Base-by-base conservation (phyloP, 1,140 invertebrate genomes). In the Drosophila kanapiae region DNA sequence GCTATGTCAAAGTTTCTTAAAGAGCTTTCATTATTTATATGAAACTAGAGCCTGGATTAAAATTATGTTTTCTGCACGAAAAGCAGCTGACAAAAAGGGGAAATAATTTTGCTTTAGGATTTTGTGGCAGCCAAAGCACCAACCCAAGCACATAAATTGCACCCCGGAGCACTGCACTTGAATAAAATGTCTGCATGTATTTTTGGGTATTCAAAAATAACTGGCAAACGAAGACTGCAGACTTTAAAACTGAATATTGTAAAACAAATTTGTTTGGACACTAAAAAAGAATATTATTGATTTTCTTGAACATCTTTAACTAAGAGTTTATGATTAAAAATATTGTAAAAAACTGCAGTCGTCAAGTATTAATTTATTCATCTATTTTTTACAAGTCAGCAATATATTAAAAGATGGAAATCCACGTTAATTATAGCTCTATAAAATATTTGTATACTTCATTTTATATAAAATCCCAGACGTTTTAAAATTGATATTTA, bases 11-110 rank as follows among this genome's bases (percentile, higher is more conserved):
- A 75, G 68, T 81, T 85, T 76, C 78, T 84, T 90, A 76, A 90
- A 85, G 60, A 59, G 85, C 74, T 83, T 87, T 65, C 62, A 83
- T 88, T 83, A 88, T 88, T 87, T 88, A 88, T 78, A 69, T 59
- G 45, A 42, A 40, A 16, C 47, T 53, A 56, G 38, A 29, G 68
- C 64, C 67, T 68, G 75, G 82, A 59, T 74, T 74, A 72, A 62
- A 82, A 82, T 74, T 77, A 49, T 58, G 37, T 60, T 65, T 65
- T 56, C 40, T 57, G 45, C 62, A 48, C 18, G 43, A 80, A 45
- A 65, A 53, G 69, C 31, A 57, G 29, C 18, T 54, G 49, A 43
- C 40, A 71, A 58, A 70, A 58, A 8, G 33, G 42, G 33, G 14
- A 58, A 57, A 57, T 58, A 57, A 48, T 29, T 48, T 49, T 13